Conservation (phyloP, 2,888 invertebrate genomes). For the Pheosia gnoma region DNA sequence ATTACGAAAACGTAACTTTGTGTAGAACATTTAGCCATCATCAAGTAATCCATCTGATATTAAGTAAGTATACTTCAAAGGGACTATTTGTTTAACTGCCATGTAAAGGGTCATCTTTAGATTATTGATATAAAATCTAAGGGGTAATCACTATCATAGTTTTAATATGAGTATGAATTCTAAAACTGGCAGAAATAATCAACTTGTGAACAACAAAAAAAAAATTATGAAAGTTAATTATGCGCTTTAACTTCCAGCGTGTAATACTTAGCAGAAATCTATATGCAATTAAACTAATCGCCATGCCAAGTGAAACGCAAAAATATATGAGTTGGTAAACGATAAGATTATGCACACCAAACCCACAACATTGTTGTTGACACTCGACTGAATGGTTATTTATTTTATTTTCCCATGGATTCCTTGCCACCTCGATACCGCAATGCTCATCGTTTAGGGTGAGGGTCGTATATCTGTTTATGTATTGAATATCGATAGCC, state of each 20-base stretch:
- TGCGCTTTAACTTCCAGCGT: too few relatives aligned
- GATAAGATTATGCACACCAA: not conserved
- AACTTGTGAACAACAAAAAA: too few relatives aligned
- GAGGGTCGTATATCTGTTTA: conserved; percentile 54
- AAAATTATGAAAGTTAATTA: too few relatives aligned
- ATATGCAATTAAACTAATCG: not conserved
- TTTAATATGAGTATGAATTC: too few relatives aligned
- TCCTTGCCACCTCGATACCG: conserved; percentile 33
- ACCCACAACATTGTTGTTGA: not conserved
- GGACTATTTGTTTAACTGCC: too few relatives aligned
- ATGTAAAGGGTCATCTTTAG: too few relatives aligned
- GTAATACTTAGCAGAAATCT: not conserved
- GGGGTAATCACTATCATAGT: too few relatives aligned
- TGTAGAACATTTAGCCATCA: too few relatives aligned
- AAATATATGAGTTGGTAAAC: not conserved
- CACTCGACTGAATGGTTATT: conserved; percentile 10
- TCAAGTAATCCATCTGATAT: too few relatives aligned
- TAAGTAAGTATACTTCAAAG: conserved; percentile 7
- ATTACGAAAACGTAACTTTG: too few relatives aligned
- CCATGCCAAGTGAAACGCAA: not conserved
- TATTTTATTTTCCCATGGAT: conserved; percentile 33
- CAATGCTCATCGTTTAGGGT: conserved; percentile 45
- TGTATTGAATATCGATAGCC: conserved; percentile 64
- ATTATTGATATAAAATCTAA: too few relatives aligned
- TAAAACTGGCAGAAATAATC: too few relatives aligned